Evolutionary conservation across 2,888 invertebrate genomes (phyloP).

Genomic region (Drosophila diplacantha): DNA sequence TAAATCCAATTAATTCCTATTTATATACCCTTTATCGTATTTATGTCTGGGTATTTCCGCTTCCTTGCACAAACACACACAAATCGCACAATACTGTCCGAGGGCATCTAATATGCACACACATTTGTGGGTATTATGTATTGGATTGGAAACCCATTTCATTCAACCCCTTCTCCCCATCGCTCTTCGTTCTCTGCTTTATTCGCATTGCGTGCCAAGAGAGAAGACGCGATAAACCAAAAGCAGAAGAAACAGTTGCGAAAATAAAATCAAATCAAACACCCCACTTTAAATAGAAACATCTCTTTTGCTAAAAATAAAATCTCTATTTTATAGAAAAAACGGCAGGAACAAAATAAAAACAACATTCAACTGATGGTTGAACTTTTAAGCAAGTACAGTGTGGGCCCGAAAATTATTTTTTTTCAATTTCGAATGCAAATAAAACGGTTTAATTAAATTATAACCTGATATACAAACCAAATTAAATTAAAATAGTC

Average conservation of each 20-base stretch:
- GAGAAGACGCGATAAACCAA: slow-evolving; percentile 34
- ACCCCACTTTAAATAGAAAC: slow-evolving; percentile 63
- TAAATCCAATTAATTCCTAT: neutral
- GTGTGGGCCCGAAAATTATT: neutral
- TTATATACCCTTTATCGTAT: neutral
- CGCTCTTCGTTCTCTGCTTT: neutral
- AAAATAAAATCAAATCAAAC: slow-evolving; percentile 48
- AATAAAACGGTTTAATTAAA: too few relatives aligned
- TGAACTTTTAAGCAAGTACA: slow-evolving; percentile 37
- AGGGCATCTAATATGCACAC: slow-evolving; percentile 31
- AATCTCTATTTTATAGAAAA: slow-evolving; percentile 24
- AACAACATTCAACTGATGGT: slow-evolving; percentile 28
- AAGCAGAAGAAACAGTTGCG: slow-evolving; percentile 26
- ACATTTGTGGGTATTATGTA: slow-evolving; percentile 20
- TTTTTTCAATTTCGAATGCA: neutral
- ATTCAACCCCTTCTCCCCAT: slow-evolving; percentile 32
- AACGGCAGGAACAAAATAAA: slow-evolving; percentile 13
- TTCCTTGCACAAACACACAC: slow-evolving; percentile 34
- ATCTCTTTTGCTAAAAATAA: slow-evolving; percentile 59
- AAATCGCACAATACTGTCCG: neutral
- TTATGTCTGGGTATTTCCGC: slow-evolving; percentile 28
- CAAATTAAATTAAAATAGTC: neutral
- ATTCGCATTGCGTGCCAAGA: slow-evolving; percentile 38
- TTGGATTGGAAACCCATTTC: slow-evolving; percentile 45
- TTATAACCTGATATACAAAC: neutral